Evolutionary conservation across 1,140 invertebrate species (phyloP).

Genomic region (Doryteuthis pealeii): DNA sequence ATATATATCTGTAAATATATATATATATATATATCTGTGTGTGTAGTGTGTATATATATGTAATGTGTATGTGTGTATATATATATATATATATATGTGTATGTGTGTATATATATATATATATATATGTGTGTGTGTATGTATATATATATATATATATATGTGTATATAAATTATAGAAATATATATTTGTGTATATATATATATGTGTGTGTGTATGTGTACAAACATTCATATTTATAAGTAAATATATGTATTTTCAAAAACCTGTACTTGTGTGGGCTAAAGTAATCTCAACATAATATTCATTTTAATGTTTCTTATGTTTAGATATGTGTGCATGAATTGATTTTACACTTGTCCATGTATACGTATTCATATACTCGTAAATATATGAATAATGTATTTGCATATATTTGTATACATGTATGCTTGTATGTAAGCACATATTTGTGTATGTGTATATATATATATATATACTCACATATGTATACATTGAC

Average conservation of each 20-base stretch:
- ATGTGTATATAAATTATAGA: too few species aligned
- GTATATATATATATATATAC: not conserved
- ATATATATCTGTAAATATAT: not conserved
- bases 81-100: not conserved
- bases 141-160: conserved; percentile 3
- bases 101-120: not conserved
- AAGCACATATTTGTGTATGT: not conserved
- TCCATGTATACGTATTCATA: not conserved
- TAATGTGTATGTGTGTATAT: not conserved
- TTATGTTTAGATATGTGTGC: too few species aligned
- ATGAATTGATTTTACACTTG: too few species aligned
- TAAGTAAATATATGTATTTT: not conserved
- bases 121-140: not conserved
- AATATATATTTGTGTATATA: not conserved
- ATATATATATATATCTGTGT: not conserved
- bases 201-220: not conserved
- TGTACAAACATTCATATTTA: not conserved
- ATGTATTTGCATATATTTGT: not conserved
- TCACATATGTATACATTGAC: not conserved
- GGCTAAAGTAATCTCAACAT: too few species aligned
- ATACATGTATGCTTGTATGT: not conserved
- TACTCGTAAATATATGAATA: not conserved
- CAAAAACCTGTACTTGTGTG: not conserved
- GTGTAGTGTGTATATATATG: not conserved
- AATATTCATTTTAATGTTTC: too few species aligned